Evolutionary conservation across 1,140 invertebrate genomes (phyloP), one percentile per base, ranked within the genome.

Genomic region (Pogonognathellus flavescens): DNA sequence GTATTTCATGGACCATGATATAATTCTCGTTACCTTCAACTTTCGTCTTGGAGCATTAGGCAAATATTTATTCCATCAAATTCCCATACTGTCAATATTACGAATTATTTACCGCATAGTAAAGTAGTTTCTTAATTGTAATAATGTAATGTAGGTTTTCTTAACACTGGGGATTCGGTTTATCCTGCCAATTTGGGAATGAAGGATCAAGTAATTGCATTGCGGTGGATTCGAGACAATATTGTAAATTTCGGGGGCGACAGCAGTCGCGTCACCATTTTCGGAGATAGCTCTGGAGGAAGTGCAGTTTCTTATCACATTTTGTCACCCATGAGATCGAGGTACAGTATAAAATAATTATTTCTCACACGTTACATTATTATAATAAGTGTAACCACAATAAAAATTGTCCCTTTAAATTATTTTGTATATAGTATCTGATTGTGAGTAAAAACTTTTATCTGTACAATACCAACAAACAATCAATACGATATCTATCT

Each of bases 151-250:
- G 11, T 31, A 76, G 85, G 85, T 70, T 86, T 86, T 18, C 22
- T 86, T 2, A 86, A 66, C 80, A 86, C 85, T 2, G 85, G 85
- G 0, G 85, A 86, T 49, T 52, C 72, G 7, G 31, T 62, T 6
- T 55, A 25, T 14, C 49, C 62, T 49, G 81, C 85, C 1, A 89
- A 89, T 84, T 88, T 89, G 59, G 89, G 89, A 7, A 76, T 89
- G 70, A 76, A 86, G 52, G 89, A 89, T 60, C 88, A 88, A 18
- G 70, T 89, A 16, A 60, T 88, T 14, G 88, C 88, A 25, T 57
- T 89, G 16, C 87, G 87, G 49, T 86, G 85, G 85, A 31, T 76
- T 9, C 7, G 49, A 14, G 41, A 80, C 9, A 86, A 86, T 49
- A 86, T 86, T 53, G 81, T 31, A 1, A 57, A 86, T 20, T 86